Percentiles rank a stretch among this genome's conserved stretches.
Evolutionary conservation across 1,140 invertebrate species (phyloP).

Genomic region (Charaxes varanes): DNA sequence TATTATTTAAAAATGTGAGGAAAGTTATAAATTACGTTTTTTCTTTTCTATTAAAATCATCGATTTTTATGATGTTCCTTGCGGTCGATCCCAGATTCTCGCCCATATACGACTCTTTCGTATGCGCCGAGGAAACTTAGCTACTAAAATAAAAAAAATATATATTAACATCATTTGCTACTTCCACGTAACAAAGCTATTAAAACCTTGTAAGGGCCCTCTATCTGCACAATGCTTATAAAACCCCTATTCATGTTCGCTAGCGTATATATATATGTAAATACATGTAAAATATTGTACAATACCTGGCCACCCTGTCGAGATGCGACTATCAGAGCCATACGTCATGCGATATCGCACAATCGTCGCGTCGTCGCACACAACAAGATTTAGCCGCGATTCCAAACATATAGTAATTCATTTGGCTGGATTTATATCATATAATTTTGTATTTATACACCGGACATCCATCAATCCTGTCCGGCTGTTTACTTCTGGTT

Average conservation of each 20-base stretch:
- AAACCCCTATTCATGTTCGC: background rate
- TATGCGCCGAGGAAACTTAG: too few relatives aligned
- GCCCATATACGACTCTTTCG: too few relatives aligned
- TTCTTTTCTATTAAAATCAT: too few relatives aligned
- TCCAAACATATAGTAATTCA: slow-evolving; percentile 20
- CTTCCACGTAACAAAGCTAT: too few relatives aligned
- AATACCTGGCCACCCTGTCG: slow-evolving; percentile 20
- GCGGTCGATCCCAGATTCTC: too few relatives aligned
- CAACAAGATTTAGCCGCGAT: slow-evolving; percentile 30
- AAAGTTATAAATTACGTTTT: too few relatives aligned
- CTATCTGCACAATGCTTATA: background rate
- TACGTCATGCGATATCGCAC: slow-evolving; percentile 57
- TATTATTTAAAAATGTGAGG: too few relatives aligned
- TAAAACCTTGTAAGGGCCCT: too few relatives aligned
- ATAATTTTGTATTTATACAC: slow-evolving; percentile 22
- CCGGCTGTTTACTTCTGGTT: slow-evolving; percentile 4
- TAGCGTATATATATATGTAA: background rate
- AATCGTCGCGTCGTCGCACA: slow-evolving; percentile 38
- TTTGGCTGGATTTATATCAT: slow-evolving; percentile 22
- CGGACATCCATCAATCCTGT: slow-evolving; percentile 18
- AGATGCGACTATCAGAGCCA: slow-evolving; percentile 21
- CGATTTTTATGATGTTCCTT: too few relatives aligned
- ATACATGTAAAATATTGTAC: background rate
- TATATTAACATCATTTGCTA: too few relatives aligned
- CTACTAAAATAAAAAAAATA: too few relatives aligned